Base-by-base conservation (phyloP, 2,888 invertebrate genomes). In the Bugula neritina region DNA sequence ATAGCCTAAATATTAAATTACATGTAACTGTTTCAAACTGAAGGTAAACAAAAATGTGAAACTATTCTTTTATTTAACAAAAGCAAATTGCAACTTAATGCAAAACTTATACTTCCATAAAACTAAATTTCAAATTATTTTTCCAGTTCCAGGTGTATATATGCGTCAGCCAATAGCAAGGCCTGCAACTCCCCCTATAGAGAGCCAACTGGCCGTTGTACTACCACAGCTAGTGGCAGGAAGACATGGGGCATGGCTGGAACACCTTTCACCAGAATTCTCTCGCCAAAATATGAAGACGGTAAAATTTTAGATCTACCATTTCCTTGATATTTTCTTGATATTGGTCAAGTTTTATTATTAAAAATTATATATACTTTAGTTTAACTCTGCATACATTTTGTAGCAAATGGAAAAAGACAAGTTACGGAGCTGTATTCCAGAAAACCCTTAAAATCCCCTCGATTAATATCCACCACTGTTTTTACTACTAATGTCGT, bases 231-330 rank as follows among this genome's bases (percentile, higher is more conserved):
- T 17, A 63, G n/a, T 31, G 17, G 17, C 13, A 63, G 63, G 31
- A 63, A 31, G n/a, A 63, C 63, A 5, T 63, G 63, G 63, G 63
- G 63, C 21, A 63, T 63, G 63, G 63, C 63, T 31, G 27, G 29
- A 34, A 31, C 63, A 13, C 63, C 63, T 13, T 63, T 31, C 63
- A 31, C 29, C 27, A 25, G 63, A 31, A 63, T 63, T n/a, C 63
- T 63, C 17, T 13, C 63, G 13, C 29, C 63, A 3, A 63, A n/a
- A 63, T 63, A 63, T 63, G 29, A 63, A 34, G 63, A 63, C 31
- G 63, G 63, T 63, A 63, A 63, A 63, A n/a, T 21, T 52, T 57
- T 17, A 25, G 17, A 57, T 5, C 23, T 29, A n/a, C 3, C n/a
- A 63, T 63, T n/a, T 25, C n/a, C 27, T 2, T 13, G 31, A 31